Conservation (phyloP, 2,113 vertebrate genomes). For the Myotis yumanensis region DNA sequence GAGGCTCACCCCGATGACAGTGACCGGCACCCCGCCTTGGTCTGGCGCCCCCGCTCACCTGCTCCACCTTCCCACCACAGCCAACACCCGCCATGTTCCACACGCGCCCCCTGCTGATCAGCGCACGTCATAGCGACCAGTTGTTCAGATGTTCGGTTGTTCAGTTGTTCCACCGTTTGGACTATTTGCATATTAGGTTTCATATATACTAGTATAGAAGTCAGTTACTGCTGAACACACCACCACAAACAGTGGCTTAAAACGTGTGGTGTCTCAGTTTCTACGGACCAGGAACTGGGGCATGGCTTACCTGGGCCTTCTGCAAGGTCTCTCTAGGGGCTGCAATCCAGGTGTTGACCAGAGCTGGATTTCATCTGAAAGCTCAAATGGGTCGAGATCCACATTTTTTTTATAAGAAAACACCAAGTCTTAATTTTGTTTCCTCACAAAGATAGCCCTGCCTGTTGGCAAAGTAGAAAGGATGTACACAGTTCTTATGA, state of each 20-base stretch:
- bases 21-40: no score
- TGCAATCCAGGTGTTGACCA: not conserved
- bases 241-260: not conserved
- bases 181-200: no score
- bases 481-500: not conserved
- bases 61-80: no score
- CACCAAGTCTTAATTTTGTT: not conserved
- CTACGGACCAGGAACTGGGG: not conserved
- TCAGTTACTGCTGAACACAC: not conserved
- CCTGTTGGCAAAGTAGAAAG: not conserved
- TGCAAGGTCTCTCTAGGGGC: not conserved
- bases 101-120: no score
- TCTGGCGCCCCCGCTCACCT: no score
- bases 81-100: no score
- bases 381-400: not conserved
- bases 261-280: accelerated
- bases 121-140: no score
- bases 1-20: no score
- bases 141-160: no score
- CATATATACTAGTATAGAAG: no score
- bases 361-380: not conserved
- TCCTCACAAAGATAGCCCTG: constrained; percentile 38
- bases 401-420: not conserved
- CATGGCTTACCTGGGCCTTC: not conserved
- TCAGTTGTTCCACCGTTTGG: no score